Base-by-base conservation (phyloP, 2,888 invertebrate species). In the Drosophila multiciliata region DNA sequence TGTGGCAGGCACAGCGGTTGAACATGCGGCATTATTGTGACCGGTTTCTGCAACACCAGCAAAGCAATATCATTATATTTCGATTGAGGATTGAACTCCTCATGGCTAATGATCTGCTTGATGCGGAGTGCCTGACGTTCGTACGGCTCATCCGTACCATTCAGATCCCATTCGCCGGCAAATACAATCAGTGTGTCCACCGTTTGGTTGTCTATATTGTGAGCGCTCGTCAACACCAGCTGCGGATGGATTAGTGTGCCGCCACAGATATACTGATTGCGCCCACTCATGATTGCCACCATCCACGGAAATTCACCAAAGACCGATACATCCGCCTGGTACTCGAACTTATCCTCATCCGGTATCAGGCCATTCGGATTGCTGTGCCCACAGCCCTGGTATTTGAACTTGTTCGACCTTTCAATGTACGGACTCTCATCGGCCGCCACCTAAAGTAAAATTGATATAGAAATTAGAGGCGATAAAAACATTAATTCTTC, bases 251-350 rank as follows among this genome's bases (percentile, higher is more conserved):
- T 96, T 2, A 98, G 93, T 0, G 97, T 95, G 0, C 97, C 97
- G 0, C 97, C 97, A 45, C 97, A 97, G n/a, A 96, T 94, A 91
- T 96, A 97, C 42, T 64, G 68, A 49, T 76, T 71, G 3, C 87
- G 83, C 0, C 80, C 87, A 0, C 52, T 82, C 33, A 89, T 66
- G 9, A 95, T 94, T 0, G 96, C 97, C 0, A 96, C 95, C 96
- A 96, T 96, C 97, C 97, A 97, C 0, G 97, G 97, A 90, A 97
- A 97, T 92, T 97, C 97, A 0, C 95, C 97, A 77, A 96, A 97
- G 78, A 96, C 95, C 0, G 95, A 94, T 84, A 96, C 96, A 35
- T 95, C 94, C 49, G 52, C 11, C 2, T 50, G 20, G 23, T 87
- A 74, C 0, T 88, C 91, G 33, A 94, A 94, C 50, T 82, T 95